A percentile compares a stretch with the other conserved stretches of the same genome.
Evolutionary conservation across 1,140 invertebrate species (phyloP).

Genomic region (Penaeus chinensis): DNA sequence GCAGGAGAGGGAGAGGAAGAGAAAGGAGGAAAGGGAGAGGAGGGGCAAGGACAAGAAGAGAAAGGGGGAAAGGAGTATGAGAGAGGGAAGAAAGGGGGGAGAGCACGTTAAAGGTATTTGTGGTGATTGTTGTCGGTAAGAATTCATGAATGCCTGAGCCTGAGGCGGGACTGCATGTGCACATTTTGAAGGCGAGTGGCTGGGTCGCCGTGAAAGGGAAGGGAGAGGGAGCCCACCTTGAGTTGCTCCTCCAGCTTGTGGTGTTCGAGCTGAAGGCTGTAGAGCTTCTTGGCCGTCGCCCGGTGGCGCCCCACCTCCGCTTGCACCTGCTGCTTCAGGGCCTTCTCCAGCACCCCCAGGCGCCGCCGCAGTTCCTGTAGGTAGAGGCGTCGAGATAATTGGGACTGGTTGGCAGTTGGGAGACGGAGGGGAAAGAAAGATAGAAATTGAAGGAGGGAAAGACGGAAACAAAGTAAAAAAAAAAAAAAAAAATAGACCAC

Average conservation of each 20-base stretch:
- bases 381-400: no score
- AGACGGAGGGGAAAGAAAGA: no score
- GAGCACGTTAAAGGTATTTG: neutral
- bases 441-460: no score
- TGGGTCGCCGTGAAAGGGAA: no score
- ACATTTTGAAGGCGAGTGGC: no score
- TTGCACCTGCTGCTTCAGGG: conserved; percentile 49
- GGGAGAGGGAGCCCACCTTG: conserved; percentile 9
- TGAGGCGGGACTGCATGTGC: no score
- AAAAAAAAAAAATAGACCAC: no score
- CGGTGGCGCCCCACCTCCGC: conserved; percentile 47
- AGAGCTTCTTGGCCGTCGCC: conserved; percentile 41
- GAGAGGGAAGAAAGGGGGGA: neutral
- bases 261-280: conserved; percentile 41
- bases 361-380: conserved; percentile 37
- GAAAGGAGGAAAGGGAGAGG: neutral
- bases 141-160: no score
- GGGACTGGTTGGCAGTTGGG: neutral
- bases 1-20: neutral
- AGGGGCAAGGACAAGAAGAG: conserved; percentile 2
- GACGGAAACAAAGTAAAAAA: no score
- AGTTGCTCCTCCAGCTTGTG: conserved; percentile 43
- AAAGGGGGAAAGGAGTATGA: neutral
- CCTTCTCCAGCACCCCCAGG: conserved; percentile 36
- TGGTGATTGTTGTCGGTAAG: no score